Conservation (phyloP, 2,797 vertebrate genomes). For the Chelidonichthys spinosus region DNA sequence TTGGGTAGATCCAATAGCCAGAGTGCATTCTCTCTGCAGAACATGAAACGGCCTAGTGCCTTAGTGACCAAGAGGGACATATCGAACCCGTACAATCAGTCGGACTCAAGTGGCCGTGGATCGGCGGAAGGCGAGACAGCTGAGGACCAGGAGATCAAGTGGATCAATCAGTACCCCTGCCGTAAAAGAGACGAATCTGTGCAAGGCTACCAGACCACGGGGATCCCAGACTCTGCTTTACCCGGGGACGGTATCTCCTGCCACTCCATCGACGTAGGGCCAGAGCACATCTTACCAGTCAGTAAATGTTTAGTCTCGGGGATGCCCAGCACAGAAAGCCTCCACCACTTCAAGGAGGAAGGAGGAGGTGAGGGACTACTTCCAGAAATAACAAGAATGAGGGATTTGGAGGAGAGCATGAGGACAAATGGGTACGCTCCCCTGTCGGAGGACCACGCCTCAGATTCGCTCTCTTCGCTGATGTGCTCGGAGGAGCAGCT, state of each 20-base stretch:
- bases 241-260: constrained; percentile 86
- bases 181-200: constrained; percentile 73
- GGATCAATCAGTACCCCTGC: constrained; percentile 87
- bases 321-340: constrained; percentile 81
- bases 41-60: constrained; percentile 57
- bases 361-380: constrained; percentile 78
- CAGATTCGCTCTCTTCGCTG: constrained; percentile 76
- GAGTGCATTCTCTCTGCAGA: constrained; percentile 70
- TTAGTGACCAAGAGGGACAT: constrained; percentile 73
- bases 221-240: constrained; percentile 83
- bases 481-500: constrained; percentile 75
- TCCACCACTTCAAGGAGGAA: constrained; percentile 81
- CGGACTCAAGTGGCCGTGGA: constrained; percentile 87
- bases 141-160: constrained; percentile 93
- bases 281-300: constrained; percentile 54
- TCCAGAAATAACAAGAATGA: constrained; percentile 70
- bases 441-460: constrained; percentile 69
- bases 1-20: constrained; percentile 52
- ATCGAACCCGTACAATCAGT: constrained; percentile 76
- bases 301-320: constrained; percentile 59
- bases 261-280: constrained; percentile 80
- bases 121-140: constrained; percentile 91
- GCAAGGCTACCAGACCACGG: constrained; percentile 58
- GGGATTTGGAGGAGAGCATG: constrained; percentile 73
- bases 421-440: constrained; percentile 73